phyloP scores from a whole-genome alignment of 2,113 vertebrate species.

The Furnarius figulus region DNA sequence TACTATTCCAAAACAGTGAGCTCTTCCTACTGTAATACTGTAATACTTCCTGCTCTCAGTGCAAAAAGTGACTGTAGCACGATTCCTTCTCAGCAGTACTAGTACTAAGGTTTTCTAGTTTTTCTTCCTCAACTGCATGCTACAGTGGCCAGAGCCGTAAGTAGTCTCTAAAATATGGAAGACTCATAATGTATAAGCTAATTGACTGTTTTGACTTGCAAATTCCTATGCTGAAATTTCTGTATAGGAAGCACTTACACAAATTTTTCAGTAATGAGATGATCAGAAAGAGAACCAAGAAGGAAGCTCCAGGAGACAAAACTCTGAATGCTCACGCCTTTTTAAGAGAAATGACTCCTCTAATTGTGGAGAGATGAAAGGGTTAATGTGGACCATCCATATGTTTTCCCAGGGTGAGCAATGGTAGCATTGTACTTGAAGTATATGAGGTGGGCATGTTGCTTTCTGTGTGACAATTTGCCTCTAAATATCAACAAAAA shows the following conservation, averaged over 20 bases:
- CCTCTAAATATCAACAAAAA: not conserved
- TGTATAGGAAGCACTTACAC: not conserved
- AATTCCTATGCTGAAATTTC: not conserved
- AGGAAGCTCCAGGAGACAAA: not conserved
- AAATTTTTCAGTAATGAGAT: not conserved
- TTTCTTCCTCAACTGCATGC: not conserved
- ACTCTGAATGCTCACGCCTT: not conserved
- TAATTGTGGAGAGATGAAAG: not conserved
- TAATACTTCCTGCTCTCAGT: not conserved
- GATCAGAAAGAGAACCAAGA: not conserved
- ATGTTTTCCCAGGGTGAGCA: not conserved
- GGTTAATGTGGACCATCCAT: not conserved
- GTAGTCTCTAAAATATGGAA: not conserved
- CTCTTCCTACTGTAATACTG: not conserved
- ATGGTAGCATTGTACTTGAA: not conserved
- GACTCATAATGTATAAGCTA: not conserved
- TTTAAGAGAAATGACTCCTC: not conserved
- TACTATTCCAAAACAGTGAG: not conserved
- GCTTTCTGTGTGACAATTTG: not conserved
- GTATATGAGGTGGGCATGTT: not conserved
- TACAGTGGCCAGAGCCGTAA: not conserved
- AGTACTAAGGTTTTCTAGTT: not conserved
- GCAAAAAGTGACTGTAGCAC: not conserved
- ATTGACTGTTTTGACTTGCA: conserved; percentile 3
- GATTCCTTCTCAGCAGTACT: not conserved